phyloP scores from a whole-genome alignment of 92 coral and sea anemone genomes.

The Blastomussa wellsi region DNA sequence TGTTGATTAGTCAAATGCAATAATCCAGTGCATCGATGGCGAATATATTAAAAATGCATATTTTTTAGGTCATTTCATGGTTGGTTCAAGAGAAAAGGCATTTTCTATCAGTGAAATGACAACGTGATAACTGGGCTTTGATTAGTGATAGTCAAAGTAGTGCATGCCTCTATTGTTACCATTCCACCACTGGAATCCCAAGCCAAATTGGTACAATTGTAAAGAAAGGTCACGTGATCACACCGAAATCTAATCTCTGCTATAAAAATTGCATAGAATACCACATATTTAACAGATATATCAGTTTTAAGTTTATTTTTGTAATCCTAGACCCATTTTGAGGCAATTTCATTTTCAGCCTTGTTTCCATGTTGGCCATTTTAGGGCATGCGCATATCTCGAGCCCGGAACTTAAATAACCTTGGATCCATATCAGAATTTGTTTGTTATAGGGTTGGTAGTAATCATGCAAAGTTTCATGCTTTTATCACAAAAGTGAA shows the following conservation, averaged over 20 bases:
- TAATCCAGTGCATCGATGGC: no score
- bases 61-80: no score
- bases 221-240: conserved; percentile 6
- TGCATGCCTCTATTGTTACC: neutral
- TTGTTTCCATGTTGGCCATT: conserved; percentile 34
- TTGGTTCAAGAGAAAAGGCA: no score
- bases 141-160: neutral
- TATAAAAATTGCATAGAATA: neutral
- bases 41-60: no score
- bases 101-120: no score
- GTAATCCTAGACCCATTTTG: neutral
- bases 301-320: neutral
- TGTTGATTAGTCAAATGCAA: no score
- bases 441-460: conserved; percentile 35
- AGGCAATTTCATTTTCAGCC: conserved; percentile 16
- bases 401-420: conserved; percentile 24
- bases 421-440: conserved; percentile 66
- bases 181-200: neutral
- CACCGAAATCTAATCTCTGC: neutral
- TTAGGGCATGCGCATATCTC: conserved; percentile 61
- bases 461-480: conserved; percentile 35
- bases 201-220: neutral
- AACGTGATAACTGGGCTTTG: conserved; percentile 10
- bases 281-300: neutral
- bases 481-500: neutral